phyloP scores from a whole-genome alignment of 2,797 vertebrate genomes.

The Acanthis flammea region DNA sequence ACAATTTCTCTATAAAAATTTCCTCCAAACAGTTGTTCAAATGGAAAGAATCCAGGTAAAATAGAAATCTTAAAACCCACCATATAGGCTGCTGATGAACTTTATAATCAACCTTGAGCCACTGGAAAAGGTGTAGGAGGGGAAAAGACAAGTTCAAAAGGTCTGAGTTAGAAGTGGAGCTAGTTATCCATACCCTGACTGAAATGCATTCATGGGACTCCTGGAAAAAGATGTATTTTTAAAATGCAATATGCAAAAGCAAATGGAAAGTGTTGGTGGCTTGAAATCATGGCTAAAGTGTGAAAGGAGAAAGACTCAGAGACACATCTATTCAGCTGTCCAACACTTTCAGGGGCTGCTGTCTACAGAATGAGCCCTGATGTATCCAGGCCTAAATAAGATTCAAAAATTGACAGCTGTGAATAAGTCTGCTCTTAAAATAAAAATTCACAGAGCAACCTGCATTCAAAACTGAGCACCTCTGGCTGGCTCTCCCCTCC shows the following conservation, averaged over 20 bases:
- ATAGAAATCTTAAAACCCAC: not conserved
- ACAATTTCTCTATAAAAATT: not conserved
- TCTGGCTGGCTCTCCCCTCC: not conserved
- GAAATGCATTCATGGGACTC: not conserved
- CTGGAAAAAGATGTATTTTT: not conserved
- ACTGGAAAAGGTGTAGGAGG: not conserved
- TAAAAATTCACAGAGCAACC: not conserved
- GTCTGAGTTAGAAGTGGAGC: not conserved
- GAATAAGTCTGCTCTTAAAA: not conserved
- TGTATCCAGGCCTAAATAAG: not conserved
- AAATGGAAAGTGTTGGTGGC: not conserved
- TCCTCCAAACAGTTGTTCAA: not conserved
- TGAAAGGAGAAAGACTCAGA: not conserved
- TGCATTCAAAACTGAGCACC: not conserved
- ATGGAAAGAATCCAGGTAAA: not conserved
- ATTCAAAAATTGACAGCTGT: not conserved
- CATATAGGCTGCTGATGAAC: not conserved
- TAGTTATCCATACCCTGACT: not conserved
- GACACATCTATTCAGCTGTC: not conserved
- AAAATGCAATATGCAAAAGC: not conserved
- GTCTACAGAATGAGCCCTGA: not conserved
- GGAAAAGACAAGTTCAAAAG: not conserved
- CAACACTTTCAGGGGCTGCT: not conserved
- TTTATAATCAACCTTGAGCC: not conserved
- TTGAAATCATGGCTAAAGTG: not conserved